Percentiles rank a stretch among this genome's conserved stretches.
Evolutionary conservation across 2,113 vertebrate species (phyloP).

Genomic region (Helogale parvula): DNA sequence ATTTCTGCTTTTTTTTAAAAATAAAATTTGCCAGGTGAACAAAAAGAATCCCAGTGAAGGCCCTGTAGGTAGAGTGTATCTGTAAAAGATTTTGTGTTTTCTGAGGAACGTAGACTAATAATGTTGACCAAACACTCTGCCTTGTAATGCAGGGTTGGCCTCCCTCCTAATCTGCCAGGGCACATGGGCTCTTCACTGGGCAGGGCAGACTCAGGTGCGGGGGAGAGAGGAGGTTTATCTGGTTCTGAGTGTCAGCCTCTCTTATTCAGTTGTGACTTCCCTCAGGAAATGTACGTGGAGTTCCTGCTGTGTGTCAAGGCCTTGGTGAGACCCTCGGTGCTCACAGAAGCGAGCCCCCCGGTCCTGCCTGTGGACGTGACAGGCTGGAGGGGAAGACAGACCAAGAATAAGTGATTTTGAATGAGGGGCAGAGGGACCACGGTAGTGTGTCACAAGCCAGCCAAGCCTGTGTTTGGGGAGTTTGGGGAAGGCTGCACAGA

Average conservation of each 20-base stretch:
- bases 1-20: not conserved
- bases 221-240: not conserved
- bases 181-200: not conserved
- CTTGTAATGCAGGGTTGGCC: not conserved
- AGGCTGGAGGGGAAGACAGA: not conserved
- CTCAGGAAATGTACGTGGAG: not conserved
- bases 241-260: not conserved
- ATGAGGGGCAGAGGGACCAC: not conserved
- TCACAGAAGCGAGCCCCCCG: not conserved
- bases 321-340: rapidly evolving
- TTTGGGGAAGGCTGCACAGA: not conserved
- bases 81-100: not conserved
- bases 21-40: not conserved
- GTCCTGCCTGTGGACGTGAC: no score
- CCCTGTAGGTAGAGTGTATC: not conserved
- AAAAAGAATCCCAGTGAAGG: not conserved
- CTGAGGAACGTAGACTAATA: not conserved
- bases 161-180: not conserved
- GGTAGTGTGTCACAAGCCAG: not conserved
- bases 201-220: not conserved
- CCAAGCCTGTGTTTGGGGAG: not conserved
- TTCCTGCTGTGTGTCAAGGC: not conserved
- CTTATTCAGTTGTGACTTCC: not conserved
- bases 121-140: not conserved
- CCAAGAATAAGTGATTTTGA: not conserved